Percentiles rank a stretch among this genome's conserved stretches.
Conservation (phyloP, 2,888 invertebrate genomes). For the Aphidius colemani region DNA sequence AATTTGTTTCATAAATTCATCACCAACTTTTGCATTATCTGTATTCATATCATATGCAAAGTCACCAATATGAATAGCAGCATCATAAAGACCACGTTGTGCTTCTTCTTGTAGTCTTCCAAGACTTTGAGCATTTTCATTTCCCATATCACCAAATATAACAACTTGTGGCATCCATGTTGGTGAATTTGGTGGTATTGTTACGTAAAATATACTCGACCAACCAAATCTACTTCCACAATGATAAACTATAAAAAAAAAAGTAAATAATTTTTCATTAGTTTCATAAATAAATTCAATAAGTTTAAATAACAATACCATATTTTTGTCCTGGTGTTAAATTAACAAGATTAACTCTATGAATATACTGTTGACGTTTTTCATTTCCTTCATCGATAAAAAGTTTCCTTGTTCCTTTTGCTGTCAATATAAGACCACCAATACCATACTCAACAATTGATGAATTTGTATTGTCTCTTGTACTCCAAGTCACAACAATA, state of each 20-base stretch:
- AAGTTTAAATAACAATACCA: constrained; percentile 51
- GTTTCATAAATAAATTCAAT: no score
- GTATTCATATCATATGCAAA: constrained; percentile 93
- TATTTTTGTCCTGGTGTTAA: constrained; percentile 70
- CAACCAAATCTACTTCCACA: constrained; percentile 81
- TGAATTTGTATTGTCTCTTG: constrained; percentile 69
- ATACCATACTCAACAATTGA: constrained; percentile 79
- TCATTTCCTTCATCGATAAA: constrained; percentile 78
- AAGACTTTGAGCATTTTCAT: constrained; percentile 86
- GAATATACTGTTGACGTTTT: constrained; percentile 74
- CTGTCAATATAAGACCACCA: constrained; percentile 64
- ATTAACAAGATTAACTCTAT: constrained; percentile 70
- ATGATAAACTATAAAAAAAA: constrained; percentile 69
- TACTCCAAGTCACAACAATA: constrained; percentile 84
- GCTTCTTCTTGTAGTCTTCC: constrained; percentile 83
- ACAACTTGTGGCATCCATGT: constrained; percentile 82
- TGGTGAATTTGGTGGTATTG: constrained; percentile 68
- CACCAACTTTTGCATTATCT: constrained; percentile 81
- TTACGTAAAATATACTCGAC: constrained; percentile 82
- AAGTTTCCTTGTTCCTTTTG: constrained; percentile 64
- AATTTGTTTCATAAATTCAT: constrained; percentile 91
- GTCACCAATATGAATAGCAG: constrained; percentile 90
- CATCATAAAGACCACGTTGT: constrained; percentile 79
- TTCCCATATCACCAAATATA: constrained; percentile 94
- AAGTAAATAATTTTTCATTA: background rate